Base-by-base conservation (phyloP, 2,888 invertebrate genomes). In the Habrosyne pyritoides region DNA sequence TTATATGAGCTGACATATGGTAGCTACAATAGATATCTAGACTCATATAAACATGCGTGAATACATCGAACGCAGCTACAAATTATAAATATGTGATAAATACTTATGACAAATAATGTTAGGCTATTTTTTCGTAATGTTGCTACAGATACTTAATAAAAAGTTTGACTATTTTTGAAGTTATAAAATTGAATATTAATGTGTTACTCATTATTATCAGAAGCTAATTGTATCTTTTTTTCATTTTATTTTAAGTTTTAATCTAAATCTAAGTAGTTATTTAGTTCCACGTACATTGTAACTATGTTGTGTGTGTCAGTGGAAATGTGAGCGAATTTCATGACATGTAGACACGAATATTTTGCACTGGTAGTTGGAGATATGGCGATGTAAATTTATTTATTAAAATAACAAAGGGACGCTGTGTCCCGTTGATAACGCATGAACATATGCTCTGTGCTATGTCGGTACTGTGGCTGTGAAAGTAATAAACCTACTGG, bases 391-490 rank as follows among this genome's bases (percentile, higher is more conserved):
- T 42, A 56, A 49, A 21, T 60, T 56, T 60, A 70, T 67, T 66
- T 71, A 70, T 64, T 64, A 65, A 64, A 56, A 42, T 52, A n/a
- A 69, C 62, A 10, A n/a, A 49, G 55, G 54, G 26, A 48, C 53
- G 36, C 33, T 55, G 47, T 47, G 54, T 60, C 47, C 58, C 61
- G 62, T 64, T 61, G 64, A 57, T 60, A 52, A 59, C 56, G 53
- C 49, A 30, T 57, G 55, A 48, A 26, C 55, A 47, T 57, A 28
- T 59, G 53, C 57, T 53, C 55, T 58, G 57, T 62, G 71, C 63
- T 75, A 61, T 61, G 60, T 71, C 69, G 62, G 66, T 70, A 72
- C 66, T 59, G 66, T 69, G 86, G 86, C 86, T 86, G 85, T 86
- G 85, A 84, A 73, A 72, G 69, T 75, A 63, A 66, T 67, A 68